phyloP scores from a whole-genome alignment of 2,888 invertebrate species.

The Pheosia tremula region DNA sequence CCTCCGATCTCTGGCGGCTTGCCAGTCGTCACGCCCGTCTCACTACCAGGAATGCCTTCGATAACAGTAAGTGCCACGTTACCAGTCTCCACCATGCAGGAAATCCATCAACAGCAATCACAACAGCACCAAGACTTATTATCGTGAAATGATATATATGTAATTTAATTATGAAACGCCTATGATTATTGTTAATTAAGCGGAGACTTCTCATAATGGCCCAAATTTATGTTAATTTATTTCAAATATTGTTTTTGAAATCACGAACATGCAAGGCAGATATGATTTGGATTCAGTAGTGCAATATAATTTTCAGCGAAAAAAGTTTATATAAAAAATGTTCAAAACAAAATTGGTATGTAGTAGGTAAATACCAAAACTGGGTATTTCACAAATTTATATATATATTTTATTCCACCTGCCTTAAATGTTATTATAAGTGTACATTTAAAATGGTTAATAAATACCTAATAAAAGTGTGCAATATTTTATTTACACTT shows the following conservation, averaged over 20 bases:
- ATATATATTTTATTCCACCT: conserved; percentile 39
- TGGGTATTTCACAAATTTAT: conserved; percentile 38
- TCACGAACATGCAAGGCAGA: conserved; percentile 45
- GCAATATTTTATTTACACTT: conserved; percentile 25
- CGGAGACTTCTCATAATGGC: conserved; percentile 43
- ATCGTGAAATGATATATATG: conserved; percentile 62
- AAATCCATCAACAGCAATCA: conserved; percentile 76
- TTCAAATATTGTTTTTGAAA: conserved; percentile 43
- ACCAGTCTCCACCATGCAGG: conserved; percentile 85
- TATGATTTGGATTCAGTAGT: conserved; percentile 33
- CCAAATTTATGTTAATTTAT: conserved; percentile 52
- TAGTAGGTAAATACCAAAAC: conserved; percentile 27
- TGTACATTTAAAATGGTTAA: conserved; percentile 56
- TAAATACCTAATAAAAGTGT: conserved; percentile 39
- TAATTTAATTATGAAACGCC: conserved; percentile 35
- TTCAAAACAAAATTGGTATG: conserved; percentile 29
- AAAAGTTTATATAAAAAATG: conserved; percentile 33
- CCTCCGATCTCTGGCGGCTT: conserved; percentile 65
- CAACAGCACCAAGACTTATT: conserved; percentile 73
- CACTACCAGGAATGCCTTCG: conserved; percentile 91
- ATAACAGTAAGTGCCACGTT: conserved; percentile 90
- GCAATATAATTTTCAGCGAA: conserved; percentile 37
- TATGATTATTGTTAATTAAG: conserved; percentile 48
- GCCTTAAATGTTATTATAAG: conserved; percentile 58
- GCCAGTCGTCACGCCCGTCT: conserved; percentile 87